Conservation (phyloP, 1,140 invertebrate genomes). For the Lineus longissimus region DNA sequence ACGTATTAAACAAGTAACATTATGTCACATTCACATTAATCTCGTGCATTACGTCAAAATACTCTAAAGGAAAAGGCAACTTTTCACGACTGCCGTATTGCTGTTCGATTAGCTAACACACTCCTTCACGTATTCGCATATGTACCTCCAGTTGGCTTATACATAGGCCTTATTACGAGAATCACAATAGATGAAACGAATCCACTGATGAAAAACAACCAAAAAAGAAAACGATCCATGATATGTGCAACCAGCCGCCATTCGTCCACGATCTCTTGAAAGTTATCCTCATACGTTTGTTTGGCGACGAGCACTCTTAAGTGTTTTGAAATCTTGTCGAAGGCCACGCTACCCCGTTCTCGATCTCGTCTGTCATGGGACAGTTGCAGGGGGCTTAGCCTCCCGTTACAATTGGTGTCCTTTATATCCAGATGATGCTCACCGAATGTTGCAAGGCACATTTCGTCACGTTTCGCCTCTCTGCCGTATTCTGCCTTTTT, state of each 20-base stretch:
- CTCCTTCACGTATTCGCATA: too few relatives aligned
- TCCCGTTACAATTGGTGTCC: constrained; percentile 20
- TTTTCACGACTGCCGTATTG: too few relatives aligned
- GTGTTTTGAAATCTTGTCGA: constrained; percentile 33
- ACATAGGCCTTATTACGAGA: constrained; percentile 87
- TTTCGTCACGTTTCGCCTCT: constrained; percentile 10
- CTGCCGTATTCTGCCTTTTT: constrained; percentile 15
- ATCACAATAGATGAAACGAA: constrained; percentile 89
- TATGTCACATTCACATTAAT: too few relatives aligned
- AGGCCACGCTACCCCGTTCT: constrained; percentile 6
- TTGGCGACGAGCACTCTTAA: constrained; percentile 30
- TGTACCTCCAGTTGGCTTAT: constrained; percentile 20
- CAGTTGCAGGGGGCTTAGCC: background rate
- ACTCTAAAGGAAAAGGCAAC: too few relatives aligned
- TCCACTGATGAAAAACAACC: constrained; percentile 96
- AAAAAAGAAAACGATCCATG: constrained; percentile 94
- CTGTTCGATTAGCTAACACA: too few relatives aligned
- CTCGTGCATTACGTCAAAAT: too few relatives aligned
- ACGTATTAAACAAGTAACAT: too few relatives aligned
- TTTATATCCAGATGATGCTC: constrained; percentile 8
- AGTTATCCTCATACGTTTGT: constrained; percentile 33
- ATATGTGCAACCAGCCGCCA: constrained; percentile 99
- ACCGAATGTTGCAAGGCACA: constrained; percentile 23
- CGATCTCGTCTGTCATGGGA: background rate
- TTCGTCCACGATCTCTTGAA: constrained; percentile 59